phyloP scores from a whole-genome alignment of 2,113 vertebrate genomes.

The Erythrocercus mccallii region DNA sequence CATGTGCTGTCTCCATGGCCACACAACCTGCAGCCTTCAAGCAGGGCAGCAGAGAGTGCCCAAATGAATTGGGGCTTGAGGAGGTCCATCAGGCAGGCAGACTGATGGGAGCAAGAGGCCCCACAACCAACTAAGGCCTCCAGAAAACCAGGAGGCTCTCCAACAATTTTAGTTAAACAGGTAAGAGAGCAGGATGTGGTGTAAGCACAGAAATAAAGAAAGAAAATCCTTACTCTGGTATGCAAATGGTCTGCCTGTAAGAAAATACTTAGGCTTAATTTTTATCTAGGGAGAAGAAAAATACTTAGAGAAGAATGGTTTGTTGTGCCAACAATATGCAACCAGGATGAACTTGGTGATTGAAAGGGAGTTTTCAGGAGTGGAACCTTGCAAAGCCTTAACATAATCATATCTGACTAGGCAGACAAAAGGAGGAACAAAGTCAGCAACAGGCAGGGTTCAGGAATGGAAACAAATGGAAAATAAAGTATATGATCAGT shows the following conservation, averaged over 20 bases:
- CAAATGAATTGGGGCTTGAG: background rate
- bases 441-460: background rate
- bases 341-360: background rate
- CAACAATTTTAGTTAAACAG: background rate
- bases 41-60: background rate
- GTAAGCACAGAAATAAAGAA: background rate
- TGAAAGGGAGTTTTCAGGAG: background rate
- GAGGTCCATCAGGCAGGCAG: background rate
- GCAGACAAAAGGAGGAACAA: background rate
- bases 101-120: background rate
- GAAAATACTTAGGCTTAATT: background rate
- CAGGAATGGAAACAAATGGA: background rate
- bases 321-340: background rate
- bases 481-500: background rate
- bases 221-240: background rate
- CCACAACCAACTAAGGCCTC: background rate
- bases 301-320: background rate
- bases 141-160: background rate
- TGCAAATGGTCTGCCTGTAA: background rate
- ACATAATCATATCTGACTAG: background rate
- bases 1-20: accelerated
- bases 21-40: background rate
- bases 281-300: background rate
- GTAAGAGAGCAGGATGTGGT: background rate
- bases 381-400: background rate